phyloP scores from a whole-genome alignment of 2,797 vertebrate species.

The Micropoecilia bifurca region DNA sequence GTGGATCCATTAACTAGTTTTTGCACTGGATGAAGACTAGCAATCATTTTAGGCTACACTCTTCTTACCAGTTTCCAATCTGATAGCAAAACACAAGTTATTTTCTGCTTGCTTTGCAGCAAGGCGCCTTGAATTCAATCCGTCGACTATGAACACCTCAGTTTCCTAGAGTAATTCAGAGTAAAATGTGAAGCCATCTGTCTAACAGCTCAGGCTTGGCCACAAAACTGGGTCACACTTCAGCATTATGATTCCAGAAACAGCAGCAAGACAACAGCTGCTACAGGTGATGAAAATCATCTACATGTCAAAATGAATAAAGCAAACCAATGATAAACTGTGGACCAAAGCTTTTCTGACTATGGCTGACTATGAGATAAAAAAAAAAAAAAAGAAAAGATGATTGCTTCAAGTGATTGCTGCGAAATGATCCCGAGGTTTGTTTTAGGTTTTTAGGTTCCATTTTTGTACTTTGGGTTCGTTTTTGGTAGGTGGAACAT shows the following conservation, averaged over 20 bases:
- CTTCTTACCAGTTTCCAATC: not conserved
- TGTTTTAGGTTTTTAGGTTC: not conserved
- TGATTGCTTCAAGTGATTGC: not conserved
- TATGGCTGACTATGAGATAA: too few species aligned
- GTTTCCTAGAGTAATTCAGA: not conserved
- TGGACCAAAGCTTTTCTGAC: not conserved
- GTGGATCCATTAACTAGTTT: not conserved
- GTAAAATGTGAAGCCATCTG: not conserved
- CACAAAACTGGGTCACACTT: not conserved
- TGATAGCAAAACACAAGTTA: not conserved
- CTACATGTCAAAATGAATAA: not conserved
- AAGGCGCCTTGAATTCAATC: not conserved
- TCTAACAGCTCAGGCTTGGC: not conserved
- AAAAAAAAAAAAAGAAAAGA: not conserved
- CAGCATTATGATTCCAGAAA: not conserved
- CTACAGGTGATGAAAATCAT: too few species aligned
- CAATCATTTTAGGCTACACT: not conserved
- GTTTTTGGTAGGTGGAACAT: not conserved
- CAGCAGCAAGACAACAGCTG: not conserved
- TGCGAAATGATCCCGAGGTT: not conserved
- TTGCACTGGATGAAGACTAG: not conserved
- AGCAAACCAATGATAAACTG: not conserved
- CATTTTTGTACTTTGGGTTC: not conserved
- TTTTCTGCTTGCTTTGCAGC: not conserved
- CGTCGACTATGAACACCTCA: not conserved